These are phyloP conservation scores for Ormyrus nitidulus DNA, from an alignment of 2,888 invertebrate genomes.

Conservation along the genomic window DNA sequence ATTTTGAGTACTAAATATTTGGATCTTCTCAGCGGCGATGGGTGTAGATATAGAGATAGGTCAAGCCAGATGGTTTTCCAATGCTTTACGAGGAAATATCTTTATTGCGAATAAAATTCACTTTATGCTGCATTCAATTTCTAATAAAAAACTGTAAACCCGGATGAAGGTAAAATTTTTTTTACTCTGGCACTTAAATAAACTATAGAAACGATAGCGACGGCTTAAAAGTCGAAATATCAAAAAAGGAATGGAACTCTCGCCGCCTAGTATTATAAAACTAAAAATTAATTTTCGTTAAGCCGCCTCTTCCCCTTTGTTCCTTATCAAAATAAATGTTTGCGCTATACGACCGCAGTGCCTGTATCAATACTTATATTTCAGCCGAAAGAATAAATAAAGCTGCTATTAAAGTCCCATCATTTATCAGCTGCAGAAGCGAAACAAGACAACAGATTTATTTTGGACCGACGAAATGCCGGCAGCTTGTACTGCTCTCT, in stretches of 20 bases:
- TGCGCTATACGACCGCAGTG: no score
- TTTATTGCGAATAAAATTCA: slow-evolving; percentile 32
- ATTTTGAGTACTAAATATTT: no score
- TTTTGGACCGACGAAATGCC: slow-evolving; percentile 29
- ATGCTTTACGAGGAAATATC: slow-evolving; percentile 21
- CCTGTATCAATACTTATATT: no score
- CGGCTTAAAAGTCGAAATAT: neutral
- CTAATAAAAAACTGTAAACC: slow-evolving; percentile 27
- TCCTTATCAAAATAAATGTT: no score
- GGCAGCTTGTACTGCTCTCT: slow-evolving; percentile 4
- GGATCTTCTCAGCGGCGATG: no score
- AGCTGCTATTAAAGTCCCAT: neutral
- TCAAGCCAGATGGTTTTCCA: slow-evolving; percentile 9
- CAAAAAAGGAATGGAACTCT: neutral
- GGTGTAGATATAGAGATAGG: slow-evolving; percentile 3
- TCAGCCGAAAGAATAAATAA: neutral
- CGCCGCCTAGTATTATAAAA: no score
- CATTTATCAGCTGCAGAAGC: slow-evolving; percentile 7
- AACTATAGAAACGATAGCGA: slow-evolving; percentile 11
- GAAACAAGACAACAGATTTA: slow-evolving; percentile 42
- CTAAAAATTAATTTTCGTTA: neutral
- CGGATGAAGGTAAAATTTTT: slow-evolving; percentile 18
- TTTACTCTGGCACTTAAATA: slow-evolving; percentile 17
- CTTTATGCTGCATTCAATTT: slow-evolving; percentile 22
- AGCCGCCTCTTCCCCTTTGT: neutral